Evolutionary conservation across 2,797 vertebrate species (phyloP), one percentile per base, ranked within the genome.

Genomic region (Poeciliopsis gracilis): DNA sequence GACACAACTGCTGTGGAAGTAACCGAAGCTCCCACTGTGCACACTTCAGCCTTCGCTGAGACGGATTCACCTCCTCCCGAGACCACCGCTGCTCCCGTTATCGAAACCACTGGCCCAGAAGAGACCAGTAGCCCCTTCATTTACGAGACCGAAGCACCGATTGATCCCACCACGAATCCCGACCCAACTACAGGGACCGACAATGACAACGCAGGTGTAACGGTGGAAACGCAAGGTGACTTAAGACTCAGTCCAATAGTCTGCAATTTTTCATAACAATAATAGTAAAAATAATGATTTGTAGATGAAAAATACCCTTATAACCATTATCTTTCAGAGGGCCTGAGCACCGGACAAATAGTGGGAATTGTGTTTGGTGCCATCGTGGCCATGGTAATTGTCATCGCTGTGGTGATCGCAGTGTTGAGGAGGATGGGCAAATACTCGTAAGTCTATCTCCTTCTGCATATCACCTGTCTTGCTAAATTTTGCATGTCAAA

Each of bases 391-490:
- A 86, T 96, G 57, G 84, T 93, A 36, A 76, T 96, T 59, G 80
- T 93, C 82, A 90, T 89, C 9, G 93, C 89, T 0, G 93, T 95
- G 73, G 93, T 94, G 78, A 90, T 95, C 5, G 88, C 90, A 23
- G 88, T 89, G 33, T 87, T 94, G 82, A 92, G 92, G 77, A 95
- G 95, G 90, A 96, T 96, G 95, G 95, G 95, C 75, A 95, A 95
- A 92, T 96, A 96, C 90, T 94, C 96, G 96, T 96, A 88, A 96
- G 95, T 96, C 23, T 51, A 25, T 53, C 23, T 53, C 51, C 51
- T 25, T n/a, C 55, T 61, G n/a, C 30, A 82, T 36, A 45, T 83
- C 38, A 18, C 33, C 20, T 55, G 3, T 28, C 41, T 45, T 46
- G 20, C 36, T 41, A 41, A 67, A 38, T 66, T 20, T 20, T 66